These are phyloP conservation scores for Subacronicta megacephala DNA, from an alignment of 2,888 invertebrate species.

Conservation along the genomic window DNA sequence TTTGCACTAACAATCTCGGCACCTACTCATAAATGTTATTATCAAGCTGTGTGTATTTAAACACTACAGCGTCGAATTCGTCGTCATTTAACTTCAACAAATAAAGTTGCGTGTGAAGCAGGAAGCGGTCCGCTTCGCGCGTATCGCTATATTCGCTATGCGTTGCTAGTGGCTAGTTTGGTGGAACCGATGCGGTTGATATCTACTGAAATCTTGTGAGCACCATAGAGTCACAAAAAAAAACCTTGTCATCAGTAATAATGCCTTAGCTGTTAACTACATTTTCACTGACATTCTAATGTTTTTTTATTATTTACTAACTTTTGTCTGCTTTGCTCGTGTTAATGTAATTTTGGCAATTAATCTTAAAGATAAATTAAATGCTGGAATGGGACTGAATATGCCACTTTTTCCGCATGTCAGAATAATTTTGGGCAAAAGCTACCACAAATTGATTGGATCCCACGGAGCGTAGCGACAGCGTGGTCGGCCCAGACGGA, in stretches of 20 bases:
- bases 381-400: too few relatives aligned
- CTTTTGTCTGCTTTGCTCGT: too few relatives aligned
- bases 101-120: constrained; percentile 69
- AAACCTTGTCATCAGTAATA: constrained; percentile 7
- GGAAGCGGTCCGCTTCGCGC: constrained; percentile 67
- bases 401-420: too few relatives aligned
- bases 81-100: constrained; percentile 57
- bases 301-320: too few relatives aligned
- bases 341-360: too few relatives aligned
- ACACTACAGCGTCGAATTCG: constrained; percentile 36
- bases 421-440: too few relatives aligned
- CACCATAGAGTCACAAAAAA: constrained; percentile 20
- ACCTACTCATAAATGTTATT: constrained; percentile 18
- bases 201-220: constrained; percentile 38
- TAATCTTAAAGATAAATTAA: too few relatives aligned
- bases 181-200: constrained; percentile 19
- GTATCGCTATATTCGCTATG: constrained; percentile 28
- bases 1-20: constrained; percentile 15
- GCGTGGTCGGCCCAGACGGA: too few relatives aligned
- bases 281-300: not conserved
- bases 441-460: too few relatives aligned
- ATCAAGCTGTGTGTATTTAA: constrained; percentile 21
- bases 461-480: too few relatives aligned
- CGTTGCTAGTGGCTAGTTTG: constrained; percentile 21
- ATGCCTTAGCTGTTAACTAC: not conserved